Evolutionary conservation across 2,113 vertebrate genomes (phyloP).

Genomic region (Anhinga rufa): DNA sequence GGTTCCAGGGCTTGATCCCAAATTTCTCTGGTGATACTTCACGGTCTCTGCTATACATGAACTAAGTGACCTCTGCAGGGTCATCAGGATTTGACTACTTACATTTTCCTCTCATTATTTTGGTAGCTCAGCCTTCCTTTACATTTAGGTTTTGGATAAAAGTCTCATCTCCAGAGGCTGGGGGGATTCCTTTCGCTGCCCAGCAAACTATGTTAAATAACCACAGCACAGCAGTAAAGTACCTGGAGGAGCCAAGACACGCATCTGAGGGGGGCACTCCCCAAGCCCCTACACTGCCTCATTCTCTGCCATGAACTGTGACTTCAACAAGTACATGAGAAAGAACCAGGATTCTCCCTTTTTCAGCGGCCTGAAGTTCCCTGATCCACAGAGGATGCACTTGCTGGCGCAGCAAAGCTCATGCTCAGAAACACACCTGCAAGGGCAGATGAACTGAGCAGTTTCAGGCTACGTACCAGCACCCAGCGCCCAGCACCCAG

Average conservation of each 20-base stretch:
- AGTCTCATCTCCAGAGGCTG: neutral
- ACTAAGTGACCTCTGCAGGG: neutral
- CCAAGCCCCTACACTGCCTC: neutral
- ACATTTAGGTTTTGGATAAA: neutral
- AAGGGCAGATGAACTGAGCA: neutral
- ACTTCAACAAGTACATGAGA: neutral
- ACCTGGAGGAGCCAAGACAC: neutral
- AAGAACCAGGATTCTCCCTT: neutral
- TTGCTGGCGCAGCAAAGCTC: neutral
- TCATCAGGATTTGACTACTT: neutral
- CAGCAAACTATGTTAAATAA: neutral
- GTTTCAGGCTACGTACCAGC: rapidly evolving
- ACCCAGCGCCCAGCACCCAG: neutral
- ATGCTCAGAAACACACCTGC: neutral
- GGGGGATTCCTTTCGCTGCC: neutral
- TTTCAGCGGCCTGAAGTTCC: neutral
- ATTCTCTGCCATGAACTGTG: neutral
- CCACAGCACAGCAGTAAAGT: neutral
- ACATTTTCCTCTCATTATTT: neutral
- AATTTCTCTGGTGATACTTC: neutral
- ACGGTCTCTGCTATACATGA: too few species aligned
- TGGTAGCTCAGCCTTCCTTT: neutral
- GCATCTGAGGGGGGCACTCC: neutral
- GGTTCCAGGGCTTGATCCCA: neutral
- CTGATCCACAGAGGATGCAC: neutral